Evolutionary conservation across 2,888 invertebrate species (phyloP), one percentile per base, ranked within the genome.

Genomic region (Agonopterix alstromeriana): DNA sequence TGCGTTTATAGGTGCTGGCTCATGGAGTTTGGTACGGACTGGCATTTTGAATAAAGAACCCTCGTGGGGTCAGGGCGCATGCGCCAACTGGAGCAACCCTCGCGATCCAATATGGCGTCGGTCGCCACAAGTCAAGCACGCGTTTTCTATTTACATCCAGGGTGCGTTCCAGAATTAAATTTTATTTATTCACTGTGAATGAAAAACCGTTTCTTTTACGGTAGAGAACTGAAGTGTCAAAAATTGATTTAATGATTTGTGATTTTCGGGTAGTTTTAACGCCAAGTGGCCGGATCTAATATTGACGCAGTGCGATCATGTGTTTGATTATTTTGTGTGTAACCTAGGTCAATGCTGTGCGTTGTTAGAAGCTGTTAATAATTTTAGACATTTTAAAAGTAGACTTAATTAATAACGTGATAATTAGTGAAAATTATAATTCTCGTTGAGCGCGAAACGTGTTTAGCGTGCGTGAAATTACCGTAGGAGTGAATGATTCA

Each of bases 71-170:
- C 66, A 70, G 40, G 46, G 74, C 87, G 85, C 87, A 84, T 84
- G 87, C 85, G 85, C 70, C 55, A 65, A 63, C 55, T 52, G 52
- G 57, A 65, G 57, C 73, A 69, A 70, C 82, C 82, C 83, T 84
- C 72, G 65, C 65, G 62, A 77, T 77, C 74, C 85, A 87, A 87
- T 85, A 87, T 87, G 87, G 87, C 87, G 85, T 54, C 75, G 73
- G 61, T 70, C 84, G 85, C 84, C 86, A 82, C 71, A 70, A 77
- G 72, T 70, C 64, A 63, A 77, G 71, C 85, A 86, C 87, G 85
- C 84, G 77, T 70, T 64, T 57, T 66, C 56, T 82, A 75, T 82
- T 82, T 77, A 74, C 71, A 71, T 60, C 52, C 52, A 52, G 53
- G 53, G 57, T 54, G 46, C 50, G 51, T 62, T 54, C 55, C 48